Conservation (phyloP, 2,113 vertebrate genomes). For the Glaucidium brasilianum region DNA sequence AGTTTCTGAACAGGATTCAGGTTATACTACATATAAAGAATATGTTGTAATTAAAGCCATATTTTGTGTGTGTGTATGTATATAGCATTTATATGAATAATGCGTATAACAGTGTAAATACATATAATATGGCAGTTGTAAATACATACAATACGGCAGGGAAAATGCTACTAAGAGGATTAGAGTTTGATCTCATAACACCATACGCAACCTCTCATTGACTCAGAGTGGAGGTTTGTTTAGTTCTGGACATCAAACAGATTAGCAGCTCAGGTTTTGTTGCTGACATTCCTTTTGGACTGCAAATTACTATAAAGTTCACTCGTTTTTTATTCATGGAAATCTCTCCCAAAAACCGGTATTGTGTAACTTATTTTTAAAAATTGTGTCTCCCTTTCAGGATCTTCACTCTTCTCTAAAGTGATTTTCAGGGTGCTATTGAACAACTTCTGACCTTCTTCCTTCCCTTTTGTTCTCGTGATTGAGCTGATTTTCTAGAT, state of each 20-base stretch:
- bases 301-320: neutral
- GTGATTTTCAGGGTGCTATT: neutral
- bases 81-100: neutral
- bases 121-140: neutral
- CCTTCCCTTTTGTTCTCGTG: neutral
- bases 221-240: neutral
- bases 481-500: neutral
- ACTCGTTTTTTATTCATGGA: neutral
- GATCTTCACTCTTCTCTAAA: neutral
- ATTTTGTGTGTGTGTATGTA: neutral
- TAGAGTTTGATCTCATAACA: constrained; percentile 8
- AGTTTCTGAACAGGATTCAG: neutral
- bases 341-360: neutral
- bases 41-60: neutral
- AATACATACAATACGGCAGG: too few relatives aligned
- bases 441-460: neutral
- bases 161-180: constrained; percentile 22
- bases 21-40: neutral
- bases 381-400: neutral
- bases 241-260: neutral
- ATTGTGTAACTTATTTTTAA: neutral
- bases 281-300: neutral
- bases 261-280: neutral
- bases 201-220: neutral
- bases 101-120: neutral